Conservation (phyloP, 2,797 vertebrate species). For the Hipposideros larvatus region DNA sequence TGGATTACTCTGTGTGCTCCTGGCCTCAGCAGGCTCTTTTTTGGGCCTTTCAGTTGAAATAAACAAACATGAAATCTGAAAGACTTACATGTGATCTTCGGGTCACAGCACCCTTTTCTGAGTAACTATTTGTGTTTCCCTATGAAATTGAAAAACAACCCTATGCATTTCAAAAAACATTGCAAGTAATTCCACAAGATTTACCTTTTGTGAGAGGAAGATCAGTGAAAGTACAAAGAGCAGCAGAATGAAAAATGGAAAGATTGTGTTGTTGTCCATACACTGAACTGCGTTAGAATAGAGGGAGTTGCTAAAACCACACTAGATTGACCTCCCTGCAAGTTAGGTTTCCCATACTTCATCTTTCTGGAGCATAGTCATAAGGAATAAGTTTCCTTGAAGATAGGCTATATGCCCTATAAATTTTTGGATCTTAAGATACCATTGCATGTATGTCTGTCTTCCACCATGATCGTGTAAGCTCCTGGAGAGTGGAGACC, state of each 20-base stretch:
- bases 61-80: slow-evolving; percentile 54
- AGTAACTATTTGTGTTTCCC: slow-evolving; percentile 3
- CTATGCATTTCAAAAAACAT: neutral
- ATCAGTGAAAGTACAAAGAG: neutral
- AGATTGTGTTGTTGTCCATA: neutral
- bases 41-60: slow-evolving; percentile 12
- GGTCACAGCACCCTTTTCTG: neutral
- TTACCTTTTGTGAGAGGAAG: slow-evolving; percentile 16
- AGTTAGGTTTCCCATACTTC: neutral
- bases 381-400: neutral
- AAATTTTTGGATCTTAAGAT: neutral
- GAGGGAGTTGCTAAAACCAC: neutral
- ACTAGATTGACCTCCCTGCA: neutral
- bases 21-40: slow-evolving; percentile 39
- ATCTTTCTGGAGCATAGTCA: neutral
- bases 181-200: neutral
- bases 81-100: neutral
- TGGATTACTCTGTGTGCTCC: slow-evolving; percentile 75
- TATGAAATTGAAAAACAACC: slow-evolving; percentile 48
- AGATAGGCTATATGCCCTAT: neutral
- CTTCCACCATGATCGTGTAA: neutral
- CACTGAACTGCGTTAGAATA: neutral
- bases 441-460: neutral
- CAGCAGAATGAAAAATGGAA: neutral
- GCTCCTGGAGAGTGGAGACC: neutral